Evolutionary conservation across 2,888 invertebrate species (phyloP).

Genomic region (Thysanoteuthis rhombus): DNA sequence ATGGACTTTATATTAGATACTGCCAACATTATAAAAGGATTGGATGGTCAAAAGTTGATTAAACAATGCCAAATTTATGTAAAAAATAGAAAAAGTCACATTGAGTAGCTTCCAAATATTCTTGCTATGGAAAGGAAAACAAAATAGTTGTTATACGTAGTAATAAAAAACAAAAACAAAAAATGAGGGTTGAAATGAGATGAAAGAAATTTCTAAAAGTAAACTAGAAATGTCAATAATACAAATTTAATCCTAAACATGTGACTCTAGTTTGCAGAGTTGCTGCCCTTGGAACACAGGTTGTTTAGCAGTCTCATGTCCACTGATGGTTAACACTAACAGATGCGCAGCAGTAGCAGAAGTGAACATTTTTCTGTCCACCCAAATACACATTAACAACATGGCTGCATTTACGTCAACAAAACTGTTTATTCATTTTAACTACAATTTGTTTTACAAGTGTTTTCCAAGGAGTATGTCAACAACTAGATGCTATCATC

Average conservation of each 20-base stretch:
- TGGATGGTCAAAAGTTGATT: background rate
- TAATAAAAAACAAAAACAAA: background rate
- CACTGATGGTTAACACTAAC: background rate
- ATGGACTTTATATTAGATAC: background rate
- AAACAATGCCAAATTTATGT: background rate
- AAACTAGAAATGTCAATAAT: background rate
- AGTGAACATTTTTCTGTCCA: background rate
- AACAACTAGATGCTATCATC: background rate
- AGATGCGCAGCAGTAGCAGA: background rate
- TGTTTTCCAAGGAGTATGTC: conserved; percentile 12
- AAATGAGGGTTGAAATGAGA: background rate
- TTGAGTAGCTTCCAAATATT: too few relatives aligned
- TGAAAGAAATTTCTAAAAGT: background rate
- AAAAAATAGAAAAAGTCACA: background rate
- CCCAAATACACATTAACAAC: conserved; percentile 12
- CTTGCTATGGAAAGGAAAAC: too few relatives aligned
- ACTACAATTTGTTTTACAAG: conserved; percentile 12
- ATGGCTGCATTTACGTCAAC: background rate
- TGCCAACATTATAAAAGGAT: background rate
- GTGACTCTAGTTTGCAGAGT: background rate
- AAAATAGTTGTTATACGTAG: background rate
- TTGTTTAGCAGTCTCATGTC: background rate
- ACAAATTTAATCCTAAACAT: background rate
- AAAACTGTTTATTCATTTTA: conserved; percentile 12
- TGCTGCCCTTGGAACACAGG: background rate